Conservation (phyloP, 2,888 invertebrate genomes). For the Tolmerus cingulatus region DNA sequence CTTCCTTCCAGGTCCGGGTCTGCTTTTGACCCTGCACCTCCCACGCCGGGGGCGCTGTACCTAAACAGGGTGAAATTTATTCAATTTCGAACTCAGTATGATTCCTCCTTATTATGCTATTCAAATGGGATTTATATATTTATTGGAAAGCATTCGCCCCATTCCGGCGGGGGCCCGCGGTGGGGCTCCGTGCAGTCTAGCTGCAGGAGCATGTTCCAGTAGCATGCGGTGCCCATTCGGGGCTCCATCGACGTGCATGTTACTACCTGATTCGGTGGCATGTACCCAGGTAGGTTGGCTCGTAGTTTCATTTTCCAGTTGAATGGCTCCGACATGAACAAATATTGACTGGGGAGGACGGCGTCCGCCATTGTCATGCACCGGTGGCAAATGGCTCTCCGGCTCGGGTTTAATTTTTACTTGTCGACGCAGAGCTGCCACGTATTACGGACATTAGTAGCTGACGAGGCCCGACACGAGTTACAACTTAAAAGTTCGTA, state of each 20-base stretch:
- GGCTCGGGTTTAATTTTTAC: not conserved
- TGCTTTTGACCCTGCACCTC: not conserved
- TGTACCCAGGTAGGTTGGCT: conserved; percentile 9
- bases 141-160: conserved; percentile 38
- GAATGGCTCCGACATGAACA: conserved; percentile 36
- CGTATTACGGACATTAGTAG: not conserved
- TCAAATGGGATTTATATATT: conserved; percentile 42
- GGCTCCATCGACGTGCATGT: conserved; percentile 36
- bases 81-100: conserved; percentile 36
- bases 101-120: conserved; percentile 39
- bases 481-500: not conserved
- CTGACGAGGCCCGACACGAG: not conserved
- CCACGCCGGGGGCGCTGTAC: not conserved
- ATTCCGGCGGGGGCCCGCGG: not conserved
- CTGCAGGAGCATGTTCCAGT: not conserved
- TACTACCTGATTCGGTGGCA: conserved; percentile 40
- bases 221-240: conserved; percentile 8
- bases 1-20: not conserved
- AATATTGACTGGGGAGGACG: conserved; percentile 36
- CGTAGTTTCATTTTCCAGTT: conserved; percentile 39
- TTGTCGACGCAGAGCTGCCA: not conserved
- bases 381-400: conserved; percentile 7
- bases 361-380: conserved; percentile 27
- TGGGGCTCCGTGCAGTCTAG: not conserved
- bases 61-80: conserved; percentile 37